Evolutionary conservation across 2,113 vertebrate species (phyloP).

Genomic region (Rhabdomys dilectus): DNA sequence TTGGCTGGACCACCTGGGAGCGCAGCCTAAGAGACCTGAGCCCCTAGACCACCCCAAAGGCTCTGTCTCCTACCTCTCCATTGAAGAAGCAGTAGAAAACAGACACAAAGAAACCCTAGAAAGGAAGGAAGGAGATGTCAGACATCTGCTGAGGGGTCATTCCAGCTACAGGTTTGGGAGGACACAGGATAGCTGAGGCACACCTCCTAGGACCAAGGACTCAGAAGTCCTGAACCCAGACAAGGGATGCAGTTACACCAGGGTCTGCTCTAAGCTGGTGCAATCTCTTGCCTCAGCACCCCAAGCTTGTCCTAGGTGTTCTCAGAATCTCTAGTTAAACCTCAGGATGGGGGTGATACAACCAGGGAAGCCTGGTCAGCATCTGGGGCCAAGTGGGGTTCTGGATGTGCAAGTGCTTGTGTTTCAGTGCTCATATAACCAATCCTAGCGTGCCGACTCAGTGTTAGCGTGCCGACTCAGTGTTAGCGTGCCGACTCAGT

Average conservation of each 20-base stretch:
- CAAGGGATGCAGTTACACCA: too few relatives aligned
- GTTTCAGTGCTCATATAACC: background rate
- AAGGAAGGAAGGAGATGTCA: slow-evolving; percentile 70
- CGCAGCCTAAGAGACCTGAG: background rate
- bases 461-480: rapidly evolving
- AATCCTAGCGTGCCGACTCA: rapidly evolving
- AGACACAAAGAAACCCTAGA: slow-evolving; percentile 98
- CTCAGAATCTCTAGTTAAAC: background rate
- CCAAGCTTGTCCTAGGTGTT: background rate
- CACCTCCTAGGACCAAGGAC: background rate
- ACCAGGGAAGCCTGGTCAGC: background rate
- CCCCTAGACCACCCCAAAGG: background rate
- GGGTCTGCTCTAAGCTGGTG: too few relatives aligned
- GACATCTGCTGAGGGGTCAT: background rate
- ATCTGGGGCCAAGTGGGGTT: background rate
- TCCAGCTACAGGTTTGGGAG: too few relatives aligned
- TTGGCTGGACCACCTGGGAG: background rate
- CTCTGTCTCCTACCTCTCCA: slow-evolving; percentile 93
- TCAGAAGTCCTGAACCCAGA: too few relatives aligned
- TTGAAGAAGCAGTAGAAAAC: slow-evolving; percentile 99
- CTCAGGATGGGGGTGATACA: background rate
- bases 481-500: rapidly evolving
- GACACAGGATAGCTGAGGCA: background rate
- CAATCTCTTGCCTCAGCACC: background rate
- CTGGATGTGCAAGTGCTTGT: background rate